Base-by-base conservation (phyloP, 2,797 vertebrate genomes). In the Odontamblyopus rebecca region DNA sequence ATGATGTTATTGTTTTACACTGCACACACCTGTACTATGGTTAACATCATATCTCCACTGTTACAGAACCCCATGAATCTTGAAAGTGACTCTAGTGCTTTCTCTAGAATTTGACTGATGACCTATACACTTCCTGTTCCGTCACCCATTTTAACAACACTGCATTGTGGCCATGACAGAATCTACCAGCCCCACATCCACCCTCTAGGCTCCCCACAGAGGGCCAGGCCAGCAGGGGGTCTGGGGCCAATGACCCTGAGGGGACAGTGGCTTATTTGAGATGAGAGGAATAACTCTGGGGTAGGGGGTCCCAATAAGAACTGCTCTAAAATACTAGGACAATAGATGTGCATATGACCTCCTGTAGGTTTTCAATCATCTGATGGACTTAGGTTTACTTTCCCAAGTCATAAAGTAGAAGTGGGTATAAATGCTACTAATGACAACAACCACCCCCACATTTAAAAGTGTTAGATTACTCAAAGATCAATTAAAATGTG, bases 261-360 rank as follows among this genome's bases (percentile, higher is more conserved):
- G 92, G 86, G 79, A 87, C 82, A 74, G 30, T 73, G 71, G 72
- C 57, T 81, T 80, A 72, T 76, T 80, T 72, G 78, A 86, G 85
- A 89, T 85, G 75, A 88, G 75, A 83, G 75, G 80, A 91, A 88
- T 85, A 89, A 89, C 85, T 87, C 83, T 85, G 60, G 80, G 82
- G 75, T 72, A 78, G 79, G 82, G 83, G 82, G 85, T 35, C 73
- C 75, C 78, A 88, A 85, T 82, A 89, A 83, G 78, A 62, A 75
- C 66, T 82, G 82, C 23, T 82, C 73, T 87, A 81, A 89, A 85
- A 82, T 66, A 67, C 44, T 50, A 64, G 80, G 79, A 92, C 85
- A 90, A 89, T 83, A 61, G 73, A 76, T 63, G 72, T 71, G 76
- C 48, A 80, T 73, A 83, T 78, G 79, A 83, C 76, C 82, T 88